A percentile compares a stretch with the other conserved stretches of the same genome.
Conservation (phyloP, 2,888 invertebrate species). For the Nephrotoma flavescens region DNA sequence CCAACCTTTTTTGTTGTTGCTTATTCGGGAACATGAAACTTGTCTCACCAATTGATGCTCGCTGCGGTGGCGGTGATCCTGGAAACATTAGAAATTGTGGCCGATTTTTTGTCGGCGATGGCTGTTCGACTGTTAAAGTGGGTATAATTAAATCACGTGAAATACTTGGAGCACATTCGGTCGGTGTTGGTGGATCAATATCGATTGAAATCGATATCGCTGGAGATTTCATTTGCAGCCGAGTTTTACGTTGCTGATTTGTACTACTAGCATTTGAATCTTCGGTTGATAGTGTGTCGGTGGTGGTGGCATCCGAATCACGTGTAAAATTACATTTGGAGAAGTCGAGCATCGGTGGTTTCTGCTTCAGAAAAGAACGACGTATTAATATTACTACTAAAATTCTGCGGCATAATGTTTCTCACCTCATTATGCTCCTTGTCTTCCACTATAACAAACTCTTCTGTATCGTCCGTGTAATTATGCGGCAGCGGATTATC, state of each 20-base stretch:
- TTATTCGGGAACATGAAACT: conserved; percentile 29
- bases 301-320: conserved; percentile 16
- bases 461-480: conserved; percentile 34
- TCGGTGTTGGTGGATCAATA: conserved; percentile 22
- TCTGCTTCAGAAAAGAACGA: background rate
- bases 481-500: conserved; percentile 26
- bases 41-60: conserved; percentile 29
- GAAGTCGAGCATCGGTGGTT: background rate
- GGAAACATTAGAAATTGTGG: conserved; percentile 33
- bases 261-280: conserved; percentile 19
- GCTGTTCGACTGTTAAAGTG: conserved; percentile 47
- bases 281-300: conserved; percentile 12
- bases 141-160: conserved; percentile 45
- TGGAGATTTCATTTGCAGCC: conserved; percentile 8
- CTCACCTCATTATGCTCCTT: background rate
- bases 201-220: conserved; percentile 18
- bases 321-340: background rate
- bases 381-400: background rate
- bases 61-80: conserved; percentile 42
- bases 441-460: background rate
- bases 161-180: conserved; percentile 14
- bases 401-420: background rate
- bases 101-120: conserved; percentile 48
- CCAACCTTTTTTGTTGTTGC: conserved; percentile 34
- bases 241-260: conserved; percentile 11